These are phyloP conservation scores for Gymnogyps californianus DNA, from an alignment of 2,113 vertebrate species.

Conservation along the genomic window DNA sequence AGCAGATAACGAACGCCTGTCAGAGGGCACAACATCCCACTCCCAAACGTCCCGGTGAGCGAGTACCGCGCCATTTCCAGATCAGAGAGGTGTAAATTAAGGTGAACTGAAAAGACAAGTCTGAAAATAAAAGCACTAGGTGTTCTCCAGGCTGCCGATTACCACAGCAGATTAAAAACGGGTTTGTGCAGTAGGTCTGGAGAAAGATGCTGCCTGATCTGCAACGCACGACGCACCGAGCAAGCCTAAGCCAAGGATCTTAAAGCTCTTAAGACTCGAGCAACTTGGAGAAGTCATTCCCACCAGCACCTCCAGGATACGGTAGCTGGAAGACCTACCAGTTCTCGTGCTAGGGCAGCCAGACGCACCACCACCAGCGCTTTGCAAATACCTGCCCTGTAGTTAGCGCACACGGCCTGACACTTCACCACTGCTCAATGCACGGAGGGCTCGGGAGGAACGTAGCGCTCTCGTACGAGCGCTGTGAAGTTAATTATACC, in stretches of 20 bases:
- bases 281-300: background rate
- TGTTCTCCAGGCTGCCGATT: background rate
- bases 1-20: background rate
- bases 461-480: accelerated
- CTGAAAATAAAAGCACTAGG: background rate
- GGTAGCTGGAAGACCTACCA: background rate
- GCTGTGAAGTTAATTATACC: background rate
- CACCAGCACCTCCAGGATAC: background rate
- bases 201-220: conserved; percentile 7
- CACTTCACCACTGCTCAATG: accelerated
- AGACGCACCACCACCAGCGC: background rate
- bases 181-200: background rate
- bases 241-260: background rate
- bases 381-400: background rate
- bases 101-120: background rate
- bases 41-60: accelerated
- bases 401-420: accelerated
- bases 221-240: accelerated
- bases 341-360: background rate
- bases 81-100: background rate
- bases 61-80: accelerated
- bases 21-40: background rate
- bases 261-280: background rate
- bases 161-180: background rate
- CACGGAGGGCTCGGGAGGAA: background rate